phyloP scores from a whole-genome alignment of 2,113 vertebrate genomes.

The Calyptomena viridis region DNA sequence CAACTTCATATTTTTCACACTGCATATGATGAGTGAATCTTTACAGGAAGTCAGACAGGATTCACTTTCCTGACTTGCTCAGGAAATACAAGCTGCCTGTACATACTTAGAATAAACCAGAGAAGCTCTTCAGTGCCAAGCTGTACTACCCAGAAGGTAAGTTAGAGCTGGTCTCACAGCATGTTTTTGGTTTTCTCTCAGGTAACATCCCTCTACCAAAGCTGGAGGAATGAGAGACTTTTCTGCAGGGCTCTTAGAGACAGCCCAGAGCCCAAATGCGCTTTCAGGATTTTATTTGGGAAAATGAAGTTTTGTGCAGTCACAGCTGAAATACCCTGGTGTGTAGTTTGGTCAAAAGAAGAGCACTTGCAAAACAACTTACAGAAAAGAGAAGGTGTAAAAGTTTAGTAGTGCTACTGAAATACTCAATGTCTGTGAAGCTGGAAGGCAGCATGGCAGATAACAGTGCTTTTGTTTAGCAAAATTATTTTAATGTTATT shows the following conservation, averaged over 20 bases:
- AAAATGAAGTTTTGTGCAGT: background rate
- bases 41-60: background rate
- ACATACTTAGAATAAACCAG: background rate
- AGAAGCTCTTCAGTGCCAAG: background rate
- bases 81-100: background rate
- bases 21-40: background rate
- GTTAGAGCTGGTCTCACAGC: background rate
- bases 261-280: background rate
- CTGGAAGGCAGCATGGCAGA: background rate
- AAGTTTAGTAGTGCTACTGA: background rate
- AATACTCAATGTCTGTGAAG: background rate
- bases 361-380: background rate
- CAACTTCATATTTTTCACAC: no score
- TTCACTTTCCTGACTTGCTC: background rate
- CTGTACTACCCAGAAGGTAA: background rate
- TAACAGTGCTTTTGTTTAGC: background rate
- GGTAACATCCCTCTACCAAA: conserved; percentile 89
- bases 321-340: background rate
- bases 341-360: background rate
- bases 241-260: background rate
- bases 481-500: background rate
- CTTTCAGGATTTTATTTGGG: background rate
- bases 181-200: conserved; percentile 61
- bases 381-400: background rate
- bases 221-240: conserved; percentile 63